Evolutionary conservation across 1,140 invertebrate genomes (phyloP), one percentile per base, ranked within the genome.

Genomic region (Eumaeus atala): DNA sequence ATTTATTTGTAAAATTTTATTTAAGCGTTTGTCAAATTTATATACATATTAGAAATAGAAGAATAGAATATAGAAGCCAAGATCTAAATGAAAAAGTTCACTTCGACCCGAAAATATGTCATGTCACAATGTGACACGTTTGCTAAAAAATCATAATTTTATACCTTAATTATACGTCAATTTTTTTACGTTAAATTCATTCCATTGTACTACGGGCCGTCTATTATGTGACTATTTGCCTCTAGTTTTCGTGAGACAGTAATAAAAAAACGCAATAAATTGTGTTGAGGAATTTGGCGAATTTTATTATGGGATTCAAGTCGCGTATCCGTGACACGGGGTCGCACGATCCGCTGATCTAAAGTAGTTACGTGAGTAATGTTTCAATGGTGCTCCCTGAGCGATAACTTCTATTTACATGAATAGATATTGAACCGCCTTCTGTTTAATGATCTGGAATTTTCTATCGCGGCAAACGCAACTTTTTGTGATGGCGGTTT

Each of bases 311-410:
- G 50, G 66, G 61, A 73, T 75, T 70, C 62, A 61, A 57, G 56
- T 57, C 62, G 62, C 62, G 71, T 76, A 70, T 73, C 58, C 56
- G 64, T 64, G 67, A 69, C 62, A 64, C 58, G 62, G 62, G 65
- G 72, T 68, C 65, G 64, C 69, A 63, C 66, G 67, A 68, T 50
- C 52, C 66, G 70, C 66, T 66, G 66, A 80, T 78, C 66, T 67
- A 67, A 56, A 51, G 65, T 54, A 70, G 61, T 70, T 74, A 72
- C 71, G 71, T 74, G 74, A 72, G 77, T 73, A 74, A 76, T 78
- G 76, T 81, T 74, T 76, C 69, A 70, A 79, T 74, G 74, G 3
- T 8, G 12, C 40, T 9, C 40, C 40, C 40, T 44, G 9, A 9
- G 16, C 40, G 40, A 44, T 16, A 44, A 14, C 14, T 16, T 8